Base-by-base conservation (phyloP, 1,140 invertebrate species). In the Drosophila persimilis region DNA sequence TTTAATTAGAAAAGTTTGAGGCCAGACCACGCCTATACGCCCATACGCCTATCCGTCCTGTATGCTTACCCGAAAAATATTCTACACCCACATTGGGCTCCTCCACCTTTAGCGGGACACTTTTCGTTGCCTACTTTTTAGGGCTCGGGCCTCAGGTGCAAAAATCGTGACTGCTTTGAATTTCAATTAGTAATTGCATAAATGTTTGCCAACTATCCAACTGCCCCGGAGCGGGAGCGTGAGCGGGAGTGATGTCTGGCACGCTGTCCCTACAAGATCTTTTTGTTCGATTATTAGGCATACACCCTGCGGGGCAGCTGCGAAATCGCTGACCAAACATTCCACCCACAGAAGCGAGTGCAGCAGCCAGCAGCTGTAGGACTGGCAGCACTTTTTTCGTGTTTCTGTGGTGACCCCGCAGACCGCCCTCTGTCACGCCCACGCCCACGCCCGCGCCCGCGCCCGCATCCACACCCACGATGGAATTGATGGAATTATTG, bases 1-100 rank as follows among this genome's bases (percentile, higher is more conserved):
- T 86, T 86, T 86, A 86, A 86, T 86, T 86, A 86, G 83, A 86
- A 86, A 86, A 86, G 70, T 86, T 85, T 75, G 61, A 44, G 50
- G 69, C 48, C 48, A 31, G 56, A 52, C 50, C 51, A 17, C 35
- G n/a, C 58, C n/a, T 3, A 9, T 26, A 22, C 17, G 52, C 31
- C 17, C 44, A 17, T 58, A 45, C 51, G 26, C 20, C 24, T 26
- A 26, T 26, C 24, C 24, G 24, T 8, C 7, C 29, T 72, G 56
- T 55, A 56, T 69, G 47, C 44, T 60, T 63, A 69, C 46, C 52
- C 35, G 15, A 51, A 45, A 24, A 50, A 59, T 69, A 69, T 69
- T 45, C 9, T 13, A 51, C 48, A 59, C 17, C 43, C 17, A 69
- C 39, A 44, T 57, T 51, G 52, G 31, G 39, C 35, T 9, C n/a